Base-by-base conservation (phyloP, 2,113 vertebrate species). In the Panthera tigris region DNA sequence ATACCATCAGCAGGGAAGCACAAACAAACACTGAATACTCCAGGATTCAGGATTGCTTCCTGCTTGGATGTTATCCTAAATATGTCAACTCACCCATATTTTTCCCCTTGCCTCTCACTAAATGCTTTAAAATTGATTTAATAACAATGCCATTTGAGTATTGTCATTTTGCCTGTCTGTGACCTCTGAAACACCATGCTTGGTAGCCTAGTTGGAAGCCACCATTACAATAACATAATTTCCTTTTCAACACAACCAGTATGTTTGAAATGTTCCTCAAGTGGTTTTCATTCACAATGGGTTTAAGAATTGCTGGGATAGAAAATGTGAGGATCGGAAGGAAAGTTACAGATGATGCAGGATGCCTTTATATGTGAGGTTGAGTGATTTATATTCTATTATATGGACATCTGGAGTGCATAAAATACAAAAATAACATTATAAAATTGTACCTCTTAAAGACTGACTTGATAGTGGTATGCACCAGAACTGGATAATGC, bases 321-420 rank as follows among this genome's bases (percentile, higher is more conserved):
- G 5, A 79, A 3, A 95, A 83, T 95, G 90, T 83, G 21, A 84
- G 93, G 21, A 85, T 76, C 21, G 25, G 5, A 79, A 87, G 4
- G 45, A 65, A 94, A 94, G 87, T 74, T 73, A 66, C 25, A 97
- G 25, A 39, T 89, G 83, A 61, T 81, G 25, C 23, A 92, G 33
- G 14, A 71, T 81, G 33, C 41, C 27, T 85, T 78, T 73, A 52
- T 8, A 92, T 45, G 5, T 10, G 23, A 93, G 15, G 13, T 79
- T 94, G 41, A 91, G 31, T 50, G 13, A 84, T 63, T 90, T 95
- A 61, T 92, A 71, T 52, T 79, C 68, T 88, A 27, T 48, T 81
- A 33, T 79, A 19, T 18, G 11, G 7, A 74, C 29, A 79, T 80
- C 7, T 61, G 10, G 9, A 87, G 19, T 94, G 25, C 11, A 83